Base-by-base conservation (phyloP, 2,113 vertebrate species). In the cattle (Bos taurus) region DNA sequence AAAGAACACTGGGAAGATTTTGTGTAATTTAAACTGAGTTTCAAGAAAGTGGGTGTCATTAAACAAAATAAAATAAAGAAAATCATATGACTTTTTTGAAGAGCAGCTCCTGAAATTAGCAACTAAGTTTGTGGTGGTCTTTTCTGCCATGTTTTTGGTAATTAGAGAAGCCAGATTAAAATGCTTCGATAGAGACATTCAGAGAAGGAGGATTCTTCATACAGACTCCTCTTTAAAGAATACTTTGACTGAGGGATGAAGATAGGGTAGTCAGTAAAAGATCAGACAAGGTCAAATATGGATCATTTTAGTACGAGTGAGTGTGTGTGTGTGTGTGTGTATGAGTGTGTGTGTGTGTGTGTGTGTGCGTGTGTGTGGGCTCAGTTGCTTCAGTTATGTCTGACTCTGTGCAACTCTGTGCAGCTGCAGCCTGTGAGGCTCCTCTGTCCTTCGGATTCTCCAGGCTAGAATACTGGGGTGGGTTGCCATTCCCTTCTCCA, bases 21-120 rank as follows among this genome's bases (percentile, higher is more conserved):
- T 54, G 26, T 82, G 17, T 94, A 43, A 62, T 4, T 71, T 30
- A 74, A 89, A 54, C 25, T 40, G 52, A 67, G 13, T 89, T 84
- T 74, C 21, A 81, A 36, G 46, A 84, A 71, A 23, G 3, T 21
- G 14, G 21, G 14, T 60, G 30, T 71, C 10, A 46, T 33, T 87
- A 52, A 78, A 23, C 3, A 77, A 77, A 50, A 56, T 14, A 83
- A 82, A n/a, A 56, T 14, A 67, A 89, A 67, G 86, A 82, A 80
- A 67, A 28, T 28, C 40, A 48, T 36, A 33, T 14, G 67, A 56
- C 14, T 90, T 94, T 90, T 86, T 92, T 90, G 36, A 87, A 77
- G 1, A 62, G 2, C 40, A 10, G 23, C 26, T 46, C 11, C 7
- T 59, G 23, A 25, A 95, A 81, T 89, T 77, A 96, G 13, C 15